These are phyloP conservation scores for Maccullochella peelii DNA, from an alignment of 2,113 vertebrate genomes.

Conservation along the genomic window DNA sequence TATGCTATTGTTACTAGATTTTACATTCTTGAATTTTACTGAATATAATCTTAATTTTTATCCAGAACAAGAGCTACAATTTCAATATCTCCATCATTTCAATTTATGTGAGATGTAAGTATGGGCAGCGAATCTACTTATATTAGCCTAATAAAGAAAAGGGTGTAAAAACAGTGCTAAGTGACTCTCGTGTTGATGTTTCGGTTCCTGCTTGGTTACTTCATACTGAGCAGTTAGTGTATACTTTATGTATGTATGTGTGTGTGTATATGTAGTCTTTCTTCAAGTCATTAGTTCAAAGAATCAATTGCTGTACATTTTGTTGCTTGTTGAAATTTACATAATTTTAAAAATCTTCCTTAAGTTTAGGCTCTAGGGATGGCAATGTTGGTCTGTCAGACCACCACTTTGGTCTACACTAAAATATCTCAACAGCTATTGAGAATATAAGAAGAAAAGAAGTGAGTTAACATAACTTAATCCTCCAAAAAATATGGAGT, in stretches of 20 bases:
- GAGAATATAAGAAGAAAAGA: too few species aligned
- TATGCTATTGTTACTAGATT: not conserved
- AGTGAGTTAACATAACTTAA: too few species aligned
- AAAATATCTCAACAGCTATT: too few species aligned
- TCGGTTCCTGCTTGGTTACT: not conserved
- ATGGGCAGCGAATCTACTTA: not conserved
- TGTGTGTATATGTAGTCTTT: not conserved
- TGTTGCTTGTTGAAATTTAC: not conserved
- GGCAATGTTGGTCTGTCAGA: too few species aligned
- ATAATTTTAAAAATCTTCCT: too few species aligned
- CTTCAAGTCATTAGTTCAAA: not conserved
- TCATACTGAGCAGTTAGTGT: not conserved
- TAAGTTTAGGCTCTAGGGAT: too few species aligned
- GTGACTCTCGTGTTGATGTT: too few species aligned
- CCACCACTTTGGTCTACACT: too few species aligned
- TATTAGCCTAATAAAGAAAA: not conserved
- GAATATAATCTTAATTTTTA: not conserved
- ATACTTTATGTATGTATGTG: not conserved
- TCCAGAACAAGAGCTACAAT: not conserved
- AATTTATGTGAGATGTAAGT: not conserved
- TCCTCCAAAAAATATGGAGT: too few species aligned
- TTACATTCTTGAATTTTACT: not conserved
- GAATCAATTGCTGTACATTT: not conserved
- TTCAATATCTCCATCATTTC: not conserved
- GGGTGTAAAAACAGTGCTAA: too few species aligned